phyloP scores from a whole-genome alignment of 92 coral and sea anemone genomes.

The Parazoanthus atlanticus region DNA sequence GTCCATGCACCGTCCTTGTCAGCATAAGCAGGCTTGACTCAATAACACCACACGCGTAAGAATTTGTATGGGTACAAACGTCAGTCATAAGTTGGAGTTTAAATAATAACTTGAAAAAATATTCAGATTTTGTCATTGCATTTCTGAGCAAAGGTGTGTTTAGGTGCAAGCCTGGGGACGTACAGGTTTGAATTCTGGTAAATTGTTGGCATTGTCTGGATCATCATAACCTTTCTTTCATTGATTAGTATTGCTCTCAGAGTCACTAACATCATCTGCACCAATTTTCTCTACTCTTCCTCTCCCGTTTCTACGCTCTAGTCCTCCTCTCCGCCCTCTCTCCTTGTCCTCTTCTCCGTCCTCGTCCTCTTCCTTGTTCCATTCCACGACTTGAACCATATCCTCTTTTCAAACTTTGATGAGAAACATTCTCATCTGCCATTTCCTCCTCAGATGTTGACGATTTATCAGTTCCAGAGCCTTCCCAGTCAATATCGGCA shows the following conservation, averaged over 20 bases:
- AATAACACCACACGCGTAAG: too few species aligned
- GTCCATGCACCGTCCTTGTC: too few species aligned
- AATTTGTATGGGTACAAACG: constrained; percentile 61
- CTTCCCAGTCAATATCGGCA: too few species aligned
- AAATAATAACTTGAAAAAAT: constrained; percentile 67
- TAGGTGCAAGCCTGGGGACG: constrained; percentile 67
- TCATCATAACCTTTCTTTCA: too few species aligned
- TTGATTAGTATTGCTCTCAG: neutral
- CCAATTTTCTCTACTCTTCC: constrained; percentile 13
- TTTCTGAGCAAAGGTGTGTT: constrained; percentile 41
- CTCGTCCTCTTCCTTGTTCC: neutral
- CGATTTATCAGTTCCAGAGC: too few species aligned
- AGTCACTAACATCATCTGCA: constrained; percentile 7
- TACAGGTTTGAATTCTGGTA: constrained; percentile 64
- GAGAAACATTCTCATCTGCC: too few species aligned
- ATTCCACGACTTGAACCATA: too few species aligned
- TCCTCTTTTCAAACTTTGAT: too few species aligned
- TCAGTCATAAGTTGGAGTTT: constrained; percentile 56
- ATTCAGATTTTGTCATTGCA: constrained; percentile 63
- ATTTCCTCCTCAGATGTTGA: too few species aligned
- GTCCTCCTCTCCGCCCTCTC: constrained; percentile 9
- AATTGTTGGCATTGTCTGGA: neutral
- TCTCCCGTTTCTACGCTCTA: neutral
- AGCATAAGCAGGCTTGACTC: too few species aligned
- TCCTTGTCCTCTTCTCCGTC: constrained; percentile 11